Percentiles rank a stretch among this genome's conserved stretches.
Conservation (phyloP, 2,113 vertebrate species). For the Hippotragus niger region DNA sequence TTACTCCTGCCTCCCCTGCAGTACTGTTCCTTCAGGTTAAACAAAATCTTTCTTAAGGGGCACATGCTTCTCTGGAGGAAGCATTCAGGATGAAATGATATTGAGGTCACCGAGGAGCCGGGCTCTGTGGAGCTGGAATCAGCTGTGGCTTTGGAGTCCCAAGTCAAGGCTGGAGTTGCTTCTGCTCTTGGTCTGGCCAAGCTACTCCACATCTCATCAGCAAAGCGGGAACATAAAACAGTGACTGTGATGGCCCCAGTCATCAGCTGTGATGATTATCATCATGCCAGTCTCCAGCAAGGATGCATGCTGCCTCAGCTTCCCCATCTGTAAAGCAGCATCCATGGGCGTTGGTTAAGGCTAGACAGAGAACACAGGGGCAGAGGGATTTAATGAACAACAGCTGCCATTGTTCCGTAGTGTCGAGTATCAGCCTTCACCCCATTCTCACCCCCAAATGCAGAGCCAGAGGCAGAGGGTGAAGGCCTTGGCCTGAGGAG, state of each 20-base stretch:
- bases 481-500: background rate
- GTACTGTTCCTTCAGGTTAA: background rate
- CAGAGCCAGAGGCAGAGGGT: background rate
- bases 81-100: background rate
- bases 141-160: background rate
- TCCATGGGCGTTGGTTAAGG: background rate
- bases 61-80: background rate
- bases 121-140: background rate
- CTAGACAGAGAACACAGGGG: background rate
- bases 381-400: background rate
- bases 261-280: fast-evolving
- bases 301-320: background rate
- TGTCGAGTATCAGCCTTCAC: background rate
- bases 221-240: background rate
- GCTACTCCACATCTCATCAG: background rate
- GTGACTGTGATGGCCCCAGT: background rate
- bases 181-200: background rate
- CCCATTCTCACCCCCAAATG: background rate
- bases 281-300: background rate
- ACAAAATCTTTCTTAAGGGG: background rate
- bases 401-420: background rate
- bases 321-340: background rate
- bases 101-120: background rate
- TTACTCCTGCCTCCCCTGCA: background rate
- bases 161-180: background rate